Conservation (phyloP, 2,888 invertebrate genomes). For the Chelonus formosanus region DNA sequence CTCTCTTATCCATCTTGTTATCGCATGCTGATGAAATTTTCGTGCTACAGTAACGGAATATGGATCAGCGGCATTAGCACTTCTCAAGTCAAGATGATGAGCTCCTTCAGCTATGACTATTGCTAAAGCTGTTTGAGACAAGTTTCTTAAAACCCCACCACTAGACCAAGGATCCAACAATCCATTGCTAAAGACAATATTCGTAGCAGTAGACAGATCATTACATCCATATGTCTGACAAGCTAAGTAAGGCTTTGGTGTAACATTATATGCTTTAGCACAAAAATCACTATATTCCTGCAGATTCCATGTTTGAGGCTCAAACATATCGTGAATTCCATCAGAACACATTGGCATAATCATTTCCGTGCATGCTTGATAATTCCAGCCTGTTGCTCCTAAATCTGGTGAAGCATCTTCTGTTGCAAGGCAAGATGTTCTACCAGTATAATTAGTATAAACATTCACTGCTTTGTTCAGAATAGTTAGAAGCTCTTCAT, state of each 20-base stretch:
- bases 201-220: conserved; percentile 73
- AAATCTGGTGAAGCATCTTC: conserved; percentile 69
- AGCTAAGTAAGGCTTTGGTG: conserved; percentile 74
- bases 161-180: conserved; percentile 88
- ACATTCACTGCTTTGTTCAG: conserved; percentile 77
- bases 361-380: conserved; percentile 94
- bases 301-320: conserved; percentile 78
- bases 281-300: conserved; percentile 75
- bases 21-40: conserved; percentile 70
- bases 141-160: conserved; percentile 79
- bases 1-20: conserved; percentile 70
- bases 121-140: conserved; percentile 73
- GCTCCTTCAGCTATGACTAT: conserved; percentile 84
- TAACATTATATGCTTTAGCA: conserved; percentile 73
- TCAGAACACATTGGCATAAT: conserved; percentile 92
- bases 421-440: conserved; percentile 74
- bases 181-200: conserved; percentile 82
- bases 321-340: conserved; percentile 85
- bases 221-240: conserved; percentile 83
- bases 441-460: conserved; percentile 85
- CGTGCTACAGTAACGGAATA: conserved; percentile 73
- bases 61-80: conserved; percentile 72
- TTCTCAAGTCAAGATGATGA: conserved; percentile 85
- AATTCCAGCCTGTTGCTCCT: conserved; percentile 80
- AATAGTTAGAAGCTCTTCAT: conserved; percentile 58